Percentiles rank a stretch among this genome's conserved stretches.
Conservation (phyloP, 2,113 vertebrate genomes). For the Camelus bactrianus region DNA sequence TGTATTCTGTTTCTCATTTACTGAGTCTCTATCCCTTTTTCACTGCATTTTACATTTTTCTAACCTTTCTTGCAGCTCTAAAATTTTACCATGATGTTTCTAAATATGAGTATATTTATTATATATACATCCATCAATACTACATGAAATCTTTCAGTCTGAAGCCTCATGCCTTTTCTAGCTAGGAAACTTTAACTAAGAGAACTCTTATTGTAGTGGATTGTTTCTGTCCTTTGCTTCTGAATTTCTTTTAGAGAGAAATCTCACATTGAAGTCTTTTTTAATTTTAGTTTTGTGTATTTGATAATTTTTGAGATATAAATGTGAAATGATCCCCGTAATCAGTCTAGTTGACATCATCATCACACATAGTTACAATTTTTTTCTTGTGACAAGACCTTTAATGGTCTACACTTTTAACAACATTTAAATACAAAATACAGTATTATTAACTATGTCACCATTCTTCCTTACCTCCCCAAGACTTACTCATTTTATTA, state of each 20-base stretch:
- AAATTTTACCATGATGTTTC: background rate
- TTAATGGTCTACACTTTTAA: background rate
- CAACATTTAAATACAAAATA: too few species aligned
- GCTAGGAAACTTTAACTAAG: background rate
- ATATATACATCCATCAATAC: background rate
- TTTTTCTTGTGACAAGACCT: background rate
- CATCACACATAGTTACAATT: background rate
- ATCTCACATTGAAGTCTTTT: background rate
- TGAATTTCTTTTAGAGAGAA: background rate
- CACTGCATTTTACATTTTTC: background rate
- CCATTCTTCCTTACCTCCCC: too few species aligned
- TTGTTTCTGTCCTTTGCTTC: background rate
- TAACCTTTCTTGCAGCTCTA: background rate
- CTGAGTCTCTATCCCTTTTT: background rate
- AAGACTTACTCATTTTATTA: too few species aligned
- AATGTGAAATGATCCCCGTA: background rate
- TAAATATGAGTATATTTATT: background rate
- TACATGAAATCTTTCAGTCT: background rate
- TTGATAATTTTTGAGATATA: background rate
- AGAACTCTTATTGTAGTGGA: background rate
- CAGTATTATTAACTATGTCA: too few species aligned
- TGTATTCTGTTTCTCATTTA: background rate
- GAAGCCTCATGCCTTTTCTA: background rate
- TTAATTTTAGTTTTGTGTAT: background rate
- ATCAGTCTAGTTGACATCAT: background rate